Evolutionary conservation across 30 jellyfish, hydroid and myxozoan species (phyloP).

Genomic region (Cassiopea andromeda): DNA sequence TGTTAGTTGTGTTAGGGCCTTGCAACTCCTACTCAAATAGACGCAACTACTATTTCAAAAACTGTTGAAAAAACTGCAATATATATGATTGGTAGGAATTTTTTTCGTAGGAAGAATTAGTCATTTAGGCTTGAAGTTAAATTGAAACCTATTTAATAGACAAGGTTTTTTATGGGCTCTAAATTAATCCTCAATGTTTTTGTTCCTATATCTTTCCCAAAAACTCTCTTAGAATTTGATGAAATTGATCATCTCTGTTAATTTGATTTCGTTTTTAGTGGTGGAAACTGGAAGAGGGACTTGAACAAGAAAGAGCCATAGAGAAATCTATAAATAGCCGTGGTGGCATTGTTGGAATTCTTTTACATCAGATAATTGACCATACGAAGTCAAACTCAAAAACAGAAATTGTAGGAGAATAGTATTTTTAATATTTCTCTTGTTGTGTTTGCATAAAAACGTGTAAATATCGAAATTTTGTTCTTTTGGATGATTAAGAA

Average conservation of each 20-base stretch:
- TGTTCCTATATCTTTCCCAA: not conserved
- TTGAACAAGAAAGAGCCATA: constrained; percentile 91
- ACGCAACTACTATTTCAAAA: too few species aligned
- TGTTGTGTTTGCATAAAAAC: not conserved
- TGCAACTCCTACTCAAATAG: too few species aligned
- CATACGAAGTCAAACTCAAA: constrained; percentile 58
- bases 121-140: too few species aligned
- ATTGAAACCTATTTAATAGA: too few species aligned
- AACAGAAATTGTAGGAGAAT: constrained; percentile 4
- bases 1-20: too few species aligned
- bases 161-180: too few species aligned
- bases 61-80: too few species aligned
- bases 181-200: too few species aligned
- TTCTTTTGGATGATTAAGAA: not conserved
- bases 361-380: constrained; percentile 85
- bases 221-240: not conserved
- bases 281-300: constrained; percentile 98
- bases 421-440: not conserved
- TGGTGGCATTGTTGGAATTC: constrained; percentile 85
- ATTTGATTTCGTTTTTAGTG: constrained; percentile 50
- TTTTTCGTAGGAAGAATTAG: too few species aligned
- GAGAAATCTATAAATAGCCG: constrained; percentile 78
- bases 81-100: too few species aligned
- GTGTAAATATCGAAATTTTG: not conserved
- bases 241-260: not conserved